Conservation (phyloP, 2,113 vertebrate species). For the Ictalurus furcatus region DNA sequence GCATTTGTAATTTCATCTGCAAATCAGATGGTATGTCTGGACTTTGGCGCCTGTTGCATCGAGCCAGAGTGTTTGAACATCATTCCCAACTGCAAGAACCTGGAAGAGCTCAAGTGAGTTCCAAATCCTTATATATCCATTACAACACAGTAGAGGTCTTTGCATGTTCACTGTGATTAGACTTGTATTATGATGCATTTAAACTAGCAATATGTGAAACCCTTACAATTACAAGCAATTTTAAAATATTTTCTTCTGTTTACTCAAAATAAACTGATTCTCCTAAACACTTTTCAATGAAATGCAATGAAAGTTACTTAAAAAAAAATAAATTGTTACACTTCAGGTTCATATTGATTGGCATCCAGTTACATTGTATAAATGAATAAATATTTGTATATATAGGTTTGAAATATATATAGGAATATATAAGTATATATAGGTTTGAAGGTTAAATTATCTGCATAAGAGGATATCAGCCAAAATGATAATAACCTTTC, state of each 20-base stretch:
- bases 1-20: slow-evolving; percentile 74
- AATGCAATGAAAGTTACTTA: neutral
- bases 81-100: slow-evolving; percentile 73
- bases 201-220: neutral
- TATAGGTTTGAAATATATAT: too few relatives aligned
- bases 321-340: neutral
- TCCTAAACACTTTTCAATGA: neutral
- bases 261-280: neutral
- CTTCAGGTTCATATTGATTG: neutral
- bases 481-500: neutral
- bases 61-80: slow-evolving; percentile 77
- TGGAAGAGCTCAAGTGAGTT: slow-evolving; percentile 81
- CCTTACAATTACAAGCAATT: neutral
- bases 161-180: neutral
- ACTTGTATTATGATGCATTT: neutral
- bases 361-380: neutral
- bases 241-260: neutral
- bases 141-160: neutral
- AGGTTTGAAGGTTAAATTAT: neutral
- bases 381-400: neutral
- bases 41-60: slow-evolving; percentile 84
- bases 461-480: neutral
- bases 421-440: too few relatives aligned
- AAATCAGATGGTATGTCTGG: slow-evolving; percentile 65
- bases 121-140: neutral